These are phyloP conservation scores for Phortica magna DNA, from an alignment of 2,888 invertebrate species.

Conservation along the genomic window DNA sequence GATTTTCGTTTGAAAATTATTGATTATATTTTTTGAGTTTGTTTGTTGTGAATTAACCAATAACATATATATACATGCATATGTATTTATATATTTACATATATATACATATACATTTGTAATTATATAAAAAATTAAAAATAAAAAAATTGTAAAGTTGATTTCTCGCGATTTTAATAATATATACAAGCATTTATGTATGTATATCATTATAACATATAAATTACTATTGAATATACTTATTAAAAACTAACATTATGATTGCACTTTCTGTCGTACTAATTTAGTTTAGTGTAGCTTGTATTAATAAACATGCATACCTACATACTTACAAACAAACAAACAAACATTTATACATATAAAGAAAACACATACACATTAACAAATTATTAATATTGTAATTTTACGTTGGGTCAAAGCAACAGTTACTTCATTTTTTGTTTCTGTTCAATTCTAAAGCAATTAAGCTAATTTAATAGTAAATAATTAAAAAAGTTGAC, in stretches of 20 bases:
- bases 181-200: conserved; percentile 43
- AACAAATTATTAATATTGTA: background rate
- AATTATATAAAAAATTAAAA: background rate
- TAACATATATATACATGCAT: background rate
- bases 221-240: background rate
- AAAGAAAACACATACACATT: conserved; percentile 6
- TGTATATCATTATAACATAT: conserved; percentile 22
- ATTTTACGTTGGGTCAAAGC: too few relatives aligned
- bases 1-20: conserved; percentile 5
- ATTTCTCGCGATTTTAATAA: background rate
- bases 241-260: conserved; percentile 21
- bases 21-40: background rate
- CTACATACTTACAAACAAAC: background rate
- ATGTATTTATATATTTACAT: background rate
- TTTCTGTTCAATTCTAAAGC: too few relatives aligned
- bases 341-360: conserved; percentile 5
- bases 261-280: conserved; percentile 30
- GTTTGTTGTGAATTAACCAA: conserved; percentile 8
- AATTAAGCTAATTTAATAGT: background rate
- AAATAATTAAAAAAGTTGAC: background rate
- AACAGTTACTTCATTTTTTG: too few relatives aligned
- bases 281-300: conserved; percentile 48
- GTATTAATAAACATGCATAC: background rate
- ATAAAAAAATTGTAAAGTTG: background rate
- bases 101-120: conserved; percentile 11